A percentile compares a stretch with the other conserved stretches of the same genome.
These are phyloP conservation scores for Hestina assimilis DNA, from an alignment of 1,140 invertebrate species.

Conservation along the genomic window DNA sequence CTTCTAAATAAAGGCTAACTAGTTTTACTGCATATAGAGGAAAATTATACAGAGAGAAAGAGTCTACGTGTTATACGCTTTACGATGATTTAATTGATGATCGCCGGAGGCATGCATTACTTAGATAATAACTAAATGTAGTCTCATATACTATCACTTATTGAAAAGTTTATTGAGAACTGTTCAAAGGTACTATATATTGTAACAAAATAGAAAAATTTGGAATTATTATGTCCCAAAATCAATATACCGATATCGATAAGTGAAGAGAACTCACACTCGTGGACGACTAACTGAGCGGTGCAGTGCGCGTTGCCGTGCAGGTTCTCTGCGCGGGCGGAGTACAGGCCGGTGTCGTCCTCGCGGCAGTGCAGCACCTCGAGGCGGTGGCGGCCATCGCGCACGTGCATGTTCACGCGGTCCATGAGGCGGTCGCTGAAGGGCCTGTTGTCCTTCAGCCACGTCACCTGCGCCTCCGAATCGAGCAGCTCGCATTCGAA, in stretches of 20 bases:
- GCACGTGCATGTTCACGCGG: slow-evolving; percentile 82
- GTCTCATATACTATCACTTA: background rate
- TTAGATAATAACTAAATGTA: slow-evolving; percentile 7
- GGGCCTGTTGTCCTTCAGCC: slow-evolving; percentile 94
- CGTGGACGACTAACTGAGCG: slow-evolving; percentile 90
- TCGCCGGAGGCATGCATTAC: slow-evolving; percentile 50
- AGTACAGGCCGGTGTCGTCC: slow-evolving; percentile 94
- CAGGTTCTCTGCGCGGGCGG: slow-evolving; percentile 90
- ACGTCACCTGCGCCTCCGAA: slow-evolving; percentile 83
- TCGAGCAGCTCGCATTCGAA: slow-evolving; percentile 89
- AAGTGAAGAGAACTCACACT: slow-evolving; percentile 81
- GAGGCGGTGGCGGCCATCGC: slow-evolving; percentile 81
- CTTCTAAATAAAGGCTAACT: slow-evolving; percentile 24
- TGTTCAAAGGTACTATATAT: background rate
- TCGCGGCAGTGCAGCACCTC: slow-evolving; percentile 89
- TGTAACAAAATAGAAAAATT: background rate
- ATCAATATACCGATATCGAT: slow-evolving; percentile 2
- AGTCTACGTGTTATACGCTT: slow-evolving; percentile 58
- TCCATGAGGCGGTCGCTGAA: slow-evolving; percentile 88
- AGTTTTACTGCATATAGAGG: slow-evolving; percentile 49
- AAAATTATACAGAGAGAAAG: slow-evolving; percentile 56
- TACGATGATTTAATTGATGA: slow-evolving; percentile 66
- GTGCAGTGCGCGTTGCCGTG: slow-evolving; percentile 90
- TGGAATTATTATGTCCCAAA: background rate
- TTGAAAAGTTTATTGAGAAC: background rate